Conservation (phyloP, 2,797 vertebrate genomes). For the Dermochelys coriacea region DNA sequence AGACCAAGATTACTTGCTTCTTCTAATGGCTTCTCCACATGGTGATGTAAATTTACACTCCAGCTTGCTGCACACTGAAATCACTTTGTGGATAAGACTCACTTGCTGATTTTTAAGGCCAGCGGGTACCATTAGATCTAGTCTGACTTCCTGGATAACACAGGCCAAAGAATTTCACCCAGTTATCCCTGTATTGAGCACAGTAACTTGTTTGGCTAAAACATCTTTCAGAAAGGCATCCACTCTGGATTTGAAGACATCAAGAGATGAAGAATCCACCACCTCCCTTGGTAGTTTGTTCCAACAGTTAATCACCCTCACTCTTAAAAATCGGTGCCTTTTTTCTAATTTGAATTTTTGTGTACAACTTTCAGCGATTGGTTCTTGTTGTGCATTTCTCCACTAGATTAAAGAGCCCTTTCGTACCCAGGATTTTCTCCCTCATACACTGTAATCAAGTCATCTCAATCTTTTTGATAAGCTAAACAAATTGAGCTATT, state of each 20-base stretch:
- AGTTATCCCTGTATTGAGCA: not conserved
- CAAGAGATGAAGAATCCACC: not conserved
- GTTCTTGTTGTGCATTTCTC: not conserved
- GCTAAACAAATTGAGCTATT: not conserved
- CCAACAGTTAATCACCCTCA: not conserved
- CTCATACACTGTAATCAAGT: not conserved
- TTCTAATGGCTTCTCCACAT: not conserved
- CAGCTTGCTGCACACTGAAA: too few relatives aligned
- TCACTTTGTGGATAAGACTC: too few relatives aligned
- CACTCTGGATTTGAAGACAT: not conserved
- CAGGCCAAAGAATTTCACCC: not conserved
- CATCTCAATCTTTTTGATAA: not conserved
- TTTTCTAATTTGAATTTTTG: not conserved
- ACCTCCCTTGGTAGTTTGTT: not conserved
- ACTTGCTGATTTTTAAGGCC: not conserved
- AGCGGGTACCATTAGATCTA: not conserved
- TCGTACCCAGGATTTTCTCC: not conserved
- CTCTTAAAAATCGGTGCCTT: not conserved
- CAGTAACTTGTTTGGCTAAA: not conserved
- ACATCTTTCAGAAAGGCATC: not conserved
- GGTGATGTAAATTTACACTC: too few relatives aligned
- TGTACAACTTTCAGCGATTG: not conserved
- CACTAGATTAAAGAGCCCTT: not conserved
- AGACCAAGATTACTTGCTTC: not conserved
- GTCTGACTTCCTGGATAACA: not conserved